phyloP scores from a whole-genome alignment of 2,888 invertebrate species.

The Hyppa rectilinea region DNA sequence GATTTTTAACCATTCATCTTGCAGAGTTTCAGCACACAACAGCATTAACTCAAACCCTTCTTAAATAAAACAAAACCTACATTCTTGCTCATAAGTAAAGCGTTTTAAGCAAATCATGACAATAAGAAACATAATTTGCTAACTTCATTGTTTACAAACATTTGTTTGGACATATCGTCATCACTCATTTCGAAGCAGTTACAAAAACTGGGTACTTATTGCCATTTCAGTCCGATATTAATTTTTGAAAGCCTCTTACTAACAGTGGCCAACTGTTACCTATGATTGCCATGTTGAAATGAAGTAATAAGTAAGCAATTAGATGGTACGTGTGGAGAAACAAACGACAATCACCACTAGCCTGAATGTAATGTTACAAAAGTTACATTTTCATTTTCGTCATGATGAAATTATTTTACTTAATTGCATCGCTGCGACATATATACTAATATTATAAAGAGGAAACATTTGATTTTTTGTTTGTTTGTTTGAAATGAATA shows the following conservation, averaged over 20 bases:
- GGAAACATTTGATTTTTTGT: too few species aligned
- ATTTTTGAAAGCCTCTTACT: neutral
- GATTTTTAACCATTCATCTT: neutral
- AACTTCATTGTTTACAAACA: slow-evolving; percentile 22
- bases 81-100: neutral
- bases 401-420: slow-evolving; percentile 6
- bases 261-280: neutral
- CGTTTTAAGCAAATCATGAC: neutral
- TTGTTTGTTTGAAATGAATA: too few species aligned
- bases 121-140: slow-evolving; percentile 1
- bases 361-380: slow-evolving; percentile 4
- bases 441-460: too few species aligned
- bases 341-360: neutral
- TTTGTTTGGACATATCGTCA: slow-evolving; percentile 18
- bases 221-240: neutral
- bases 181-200: slow-evolving; percentile 10
- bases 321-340: slow-evolving; percentile 33
- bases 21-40: neutral
- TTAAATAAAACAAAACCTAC: neutral
- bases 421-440: neutral
- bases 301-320: neutral
- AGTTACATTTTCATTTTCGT: slow-evolving; percentile 10
- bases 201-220: neutral
- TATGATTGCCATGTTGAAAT: slow-evolving; percentile 17
- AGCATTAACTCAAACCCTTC: neutral